Evolutionary conservation across 2,888 invertebrate genomes (phyloP), one percentile per base, ranked within the genome.

Genomic region (Endomychus coccineus): DNA sequence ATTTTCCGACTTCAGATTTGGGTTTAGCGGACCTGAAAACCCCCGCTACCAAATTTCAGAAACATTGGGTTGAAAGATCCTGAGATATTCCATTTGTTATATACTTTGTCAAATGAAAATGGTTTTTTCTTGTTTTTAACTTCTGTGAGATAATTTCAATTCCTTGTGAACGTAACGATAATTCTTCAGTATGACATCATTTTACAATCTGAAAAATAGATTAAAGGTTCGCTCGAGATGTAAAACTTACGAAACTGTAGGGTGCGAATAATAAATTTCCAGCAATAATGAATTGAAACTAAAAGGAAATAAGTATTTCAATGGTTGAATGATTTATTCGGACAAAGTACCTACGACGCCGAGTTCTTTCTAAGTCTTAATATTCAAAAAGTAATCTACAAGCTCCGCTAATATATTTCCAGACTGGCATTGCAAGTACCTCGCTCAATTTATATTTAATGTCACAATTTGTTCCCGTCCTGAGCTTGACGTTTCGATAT

Each of bases 321-420:
- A 31, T 7, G 22, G 24, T 19, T 31, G 13, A 31, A 11, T 31
- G 32, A 31, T 31, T 31, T 31, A 31, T 13, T 7, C 22, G 10
- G 4, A n/a, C n/a, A n/a, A 22, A 21, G n/a, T n/a, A 19, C 6
- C 21, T n/a, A 19, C 21, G n/a, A 7, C 6, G 6, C 6, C 21
- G 21, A 19, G 32, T 31, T 11, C n/a, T n/a, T n/a, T 4, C 11
- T 12, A 19, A 24, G 6, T 6, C 32, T n/a, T 22, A 31, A 17
- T 31, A 22, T 13, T 31, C 32, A 31, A 31, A 31, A 31, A 31
- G 32, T 31, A 31, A 31, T 31, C 32, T 31, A 23, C 9, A 7
- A 22, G 10, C 10, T 22, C 5, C 12, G 7, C 23, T 31, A 31
- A 31, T 31, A 31, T 23, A 31, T 31, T n/a, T 31, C 32, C n/a